Base-by-base conservation (phyloP, 2,113 vertebrate species). In the Muntiacus reevesi region DNA sequence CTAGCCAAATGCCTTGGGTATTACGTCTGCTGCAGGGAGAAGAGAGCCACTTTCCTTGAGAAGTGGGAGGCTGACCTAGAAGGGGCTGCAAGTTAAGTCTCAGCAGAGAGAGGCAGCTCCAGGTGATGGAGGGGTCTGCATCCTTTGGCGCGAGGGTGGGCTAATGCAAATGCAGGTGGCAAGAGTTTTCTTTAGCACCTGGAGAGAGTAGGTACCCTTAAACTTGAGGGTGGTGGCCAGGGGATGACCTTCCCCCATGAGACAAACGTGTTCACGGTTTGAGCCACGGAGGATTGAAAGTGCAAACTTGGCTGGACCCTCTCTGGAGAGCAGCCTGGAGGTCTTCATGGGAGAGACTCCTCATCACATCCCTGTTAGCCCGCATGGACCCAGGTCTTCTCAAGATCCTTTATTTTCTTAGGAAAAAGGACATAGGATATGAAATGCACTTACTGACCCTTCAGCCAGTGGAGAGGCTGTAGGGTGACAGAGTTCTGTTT, bases 381-480 rank as follows among this genome's bases (percentile, higher is more conserved):
- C 1, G 2, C 7, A 12, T 55, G 30, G 23, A 64, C 23, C 11
- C 21, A 30, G 1, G 13, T 54, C 45, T 30, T 96, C 82, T 93
- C 17, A 6, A 50, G 36, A 27, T 64, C 19, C 2, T 36, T 76
- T 17, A 33, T 76, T 67, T 95, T 92, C 19, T 57, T 54, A 45
- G 60, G 59, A 6, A 36, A 83, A 30, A 92, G 36, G 45, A 62
- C 86, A 93, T 30, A 52, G 25, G 16, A 2, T 3, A 67, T 50
- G 10, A 33, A n/a, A 50, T 28, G 17, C 0, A 13, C 52, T 19
- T 62, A 0, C n/a, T 43, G 21, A 1, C 45, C 11, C 14, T 81
- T 71, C 19, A 47, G 52, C 59, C 33, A 79, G 21, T 1, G 0
- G 10, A 55, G 50, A 15, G 4, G 19, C 3, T 0, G 0, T 17